Evolutionary conservation across 2,888 invertebrate genomes (phyloP), one percentile per base, ranked within the genome.

Genomic region (Ormyrus nitidulus): DNA sequence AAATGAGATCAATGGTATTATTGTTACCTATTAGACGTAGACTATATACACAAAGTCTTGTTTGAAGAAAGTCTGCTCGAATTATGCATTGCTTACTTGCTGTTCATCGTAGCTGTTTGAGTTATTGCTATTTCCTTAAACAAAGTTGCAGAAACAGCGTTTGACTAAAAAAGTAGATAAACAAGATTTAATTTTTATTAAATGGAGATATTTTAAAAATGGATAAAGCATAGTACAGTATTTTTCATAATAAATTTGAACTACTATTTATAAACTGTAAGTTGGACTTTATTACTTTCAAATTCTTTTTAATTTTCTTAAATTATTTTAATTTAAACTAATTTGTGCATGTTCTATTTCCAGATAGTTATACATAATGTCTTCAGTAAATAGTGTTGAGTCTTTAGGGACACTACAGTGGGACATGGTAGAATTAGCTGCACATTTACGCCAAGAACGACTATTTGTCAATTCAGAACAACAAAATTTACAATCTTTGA

Each of bases 381-480:
- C 90, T 84, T 90, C 90, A 49, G 86, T 88, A 81, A 90, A 89
- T 79, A 90, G 89, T 62, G 85, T 86, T 49, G 89, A 90, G 82
- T 89, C 90, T 59, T 81, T 88, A 34, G 89, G 88, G 80, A 88
- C 88, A 9, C 81, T 90, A 69, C 90, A 89, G 78, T 91, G 91
- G 90, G 93, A 93, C 83, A 91, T 94, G 82, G 90, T 93, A 79
- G 94, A 94, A 85, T 90, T 95, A 82, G 93, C 94, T 46, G 91
- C 92, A 84, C 95, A 95, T 89, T 91, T 97, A 84, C 93, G 95
- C 78, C 94, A 96, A 89, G 98, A 98, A 91, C 95, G 96, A 86
- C 93, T 98, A 77, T 97, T 97, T 89, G 95, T 97, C 76, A 94
- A 94, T 85, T 95, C 96, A 4, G 98, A 98, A 90, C 94, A 96